A percentile compares a stretch with the other conserved stretches of the same genome.
These are phyloP conservation scores for Cololabis saira DNA, from an alignment of 2,113 vertebrate species.

Conservation along the genomic window DNA sequence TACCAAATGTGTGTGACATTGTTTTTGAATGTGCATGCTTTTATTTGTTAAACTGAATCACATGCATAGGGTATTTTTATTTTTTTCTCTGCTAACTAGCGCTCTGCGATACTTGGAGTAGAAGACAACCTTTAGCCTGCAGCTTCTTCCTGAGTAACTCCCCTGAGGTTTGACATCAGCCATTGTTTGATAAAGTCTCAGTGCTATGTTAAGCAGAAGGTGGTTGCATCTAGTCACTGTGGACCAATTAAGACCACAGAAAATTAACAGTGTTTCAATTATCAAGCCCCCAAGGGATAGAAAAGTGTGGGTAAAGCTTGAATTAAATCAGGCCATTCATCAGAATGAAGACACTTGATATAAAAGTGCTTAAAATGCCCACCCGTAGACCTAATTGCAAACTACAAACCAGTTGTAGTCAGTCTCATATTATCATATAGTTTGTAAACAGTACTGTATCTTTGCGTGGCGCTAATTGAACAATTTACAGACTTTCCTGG, in stretches of 20 bases:
- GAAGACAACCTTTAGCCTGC: slow-evolving; percentile 16
- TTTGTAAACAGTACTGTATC: no score
- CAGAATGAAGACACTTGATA: slow-evolving; percentile 42
- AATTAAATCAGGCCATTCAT: slow-evolving; percentile 66
- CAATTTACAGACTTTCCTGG: no score
- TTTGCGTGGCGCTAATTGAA: no score
- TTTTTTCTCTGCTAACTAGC: background rate
- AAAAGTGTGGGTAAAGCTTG: slow-evolving; percentile 55
- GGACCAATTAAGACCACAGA: slow-evolving; percentile 66
- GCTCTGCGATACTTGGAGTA: background rate
- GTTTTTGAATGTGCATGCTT: slow-evolving; percentile 13
- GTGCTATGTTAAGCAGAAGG: slow-evolving; percentile 53
- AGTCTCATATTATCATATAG: no score
- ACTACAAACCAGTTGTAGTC: slow-evolving; percentile 18
- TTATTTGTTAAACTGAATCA: slow-evolving; percentile 17
- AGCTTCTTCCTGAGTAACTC: slow-evolving; percentile 37
- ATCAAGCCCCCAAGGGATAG: slow-evolving; percentile 54
- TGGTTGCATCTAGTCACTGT: slow-evolving; percentile 51
- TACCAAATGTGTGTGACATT: background rate
- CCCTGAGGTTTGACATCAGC: slow-evolving; percentile 49
- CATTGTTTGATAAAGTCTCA: slow-evolving; percentile 52
- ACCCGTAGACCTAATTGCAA: slow-evolving; percentile 57
- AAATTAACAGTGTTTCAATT: slow-evolving; percentile 75
- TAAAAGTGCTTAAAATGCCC: slow-evolving; percentile 41
- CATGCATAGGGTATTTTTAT: background rate